phyloP scores from a whole-genome alignment of 92 coral and sea anemone genomes.

The Blastomussa wellsi region DNA sequence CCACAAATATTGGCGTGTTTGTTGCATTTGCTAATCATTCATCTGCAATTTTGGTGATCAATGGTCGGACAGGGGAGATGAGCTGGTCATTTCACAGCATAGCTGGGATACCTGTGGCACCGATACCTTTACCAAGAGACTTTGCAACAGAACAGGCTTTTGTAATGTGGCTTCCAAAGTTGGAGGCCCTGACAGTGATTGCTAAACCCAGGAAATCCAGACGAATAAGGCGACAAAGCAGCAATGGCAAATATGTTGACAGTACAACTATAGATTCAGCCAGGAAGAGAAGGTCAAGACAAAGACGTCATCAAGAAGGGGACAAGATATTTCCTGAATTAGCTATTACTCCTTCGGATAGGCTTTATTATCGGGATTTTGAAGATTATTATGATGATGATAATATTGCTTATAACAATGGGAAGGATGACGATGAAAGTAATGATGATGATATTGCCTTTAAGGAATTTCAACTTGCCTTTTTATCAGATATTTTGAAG shows the following conservation, averaged over 20 bases:
- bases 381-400: not conserved
- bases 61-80: constrained; percentile 63
- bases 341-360: not conserved
- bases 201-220: constrained; percentile 5
- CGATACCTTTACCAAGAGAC: constrained; percentile 53
- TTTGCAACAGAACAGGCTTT: constrained; percentile 47
- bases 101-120: constrained; percentile 60
- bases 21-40: constrained; percentile 45
- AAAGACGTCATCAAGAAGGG: not conserved
- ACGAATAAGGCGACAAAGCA: not conserved
- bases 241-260: constrained; percentile 6
- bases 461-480: constrained; percentile 15
- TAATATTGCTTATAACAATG: not conserved
- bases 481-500: not conserved
- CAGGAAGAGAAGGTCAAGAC: constrained; percentile 8
- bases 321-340: not conserved
- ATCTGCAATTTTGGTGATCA: constrained; percentile 58
- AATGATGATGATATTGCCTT: not conserved
- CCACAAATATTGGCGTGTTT: constrained; percentile 66
- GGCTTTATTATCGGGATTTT: not conserved
- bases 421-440: not conserved
- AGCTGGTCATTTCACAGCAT: constrained; percentile 58
- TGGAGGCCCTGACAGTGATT: constrained; percentile 42
- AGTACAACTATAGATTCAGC: not conserved
- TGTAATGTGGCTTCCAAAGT: constrained; percentile 80